Conservation (phyloP, 1,140 invertebrate species). For the Meloidogyne floridensis region DNA sequence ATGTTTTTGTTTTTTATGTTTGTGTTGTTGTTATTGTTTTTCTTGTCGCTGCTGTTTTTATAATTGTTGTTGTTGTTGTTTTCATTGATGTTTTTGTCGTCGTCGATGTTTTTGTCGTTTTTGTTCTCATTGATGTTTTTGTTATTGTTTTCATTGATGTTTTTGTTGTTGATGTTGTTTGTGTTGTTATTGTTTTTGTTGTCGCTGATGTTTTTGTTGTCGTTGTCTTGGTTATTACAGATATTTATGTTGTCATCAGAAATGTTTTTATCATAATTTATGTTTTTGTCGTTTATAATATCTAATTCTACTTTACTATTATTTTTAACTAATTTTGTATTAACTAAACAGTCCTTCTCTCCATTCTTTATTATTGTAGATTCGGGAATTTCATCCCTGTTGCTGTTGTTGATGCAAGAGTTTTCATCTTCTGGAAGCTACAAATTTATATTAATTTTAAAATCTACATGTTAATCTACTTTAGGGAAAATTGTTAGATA, state of each 20-base stretch:
- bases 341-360: neutral
- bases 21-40: conserved; percentile 11
- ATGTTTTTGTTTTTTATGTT: neutral
- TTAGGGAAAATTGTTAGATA: neutral
- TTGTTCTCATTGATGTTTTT: conserved; percentile 7
- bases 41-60: neutral
- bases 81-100: neutral
- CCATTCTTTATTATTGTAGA: neutral
- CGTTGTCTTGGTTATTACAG: neutral
- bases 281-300: neutral
- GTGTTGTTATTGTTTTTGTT: too few relatives aligned
- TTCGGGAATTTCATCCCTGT: neutral
- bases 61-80: conserved; percentile 7
- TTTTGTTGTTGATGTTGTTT: neutral
- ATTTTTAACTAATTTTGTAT: neutral
- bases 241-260: neutral
- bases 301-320: conserved; percentile 12
- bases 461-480: neutral
- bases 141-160: neutral
- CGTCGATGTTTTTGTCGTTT: neutral
- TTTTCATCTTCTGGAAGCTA: neutral
- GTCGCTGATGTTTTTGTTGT: neutral
- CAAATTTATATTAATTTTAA: neutral
- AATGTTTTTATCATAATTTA: neutral
- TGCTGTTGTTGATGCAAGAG: conserved; percentile 8